These are phyloP conservation scores for Dastarcus helophoroides DNA, from an alignment of 2,888 invertebrate species.

Conservation along the genomic window DNA sequence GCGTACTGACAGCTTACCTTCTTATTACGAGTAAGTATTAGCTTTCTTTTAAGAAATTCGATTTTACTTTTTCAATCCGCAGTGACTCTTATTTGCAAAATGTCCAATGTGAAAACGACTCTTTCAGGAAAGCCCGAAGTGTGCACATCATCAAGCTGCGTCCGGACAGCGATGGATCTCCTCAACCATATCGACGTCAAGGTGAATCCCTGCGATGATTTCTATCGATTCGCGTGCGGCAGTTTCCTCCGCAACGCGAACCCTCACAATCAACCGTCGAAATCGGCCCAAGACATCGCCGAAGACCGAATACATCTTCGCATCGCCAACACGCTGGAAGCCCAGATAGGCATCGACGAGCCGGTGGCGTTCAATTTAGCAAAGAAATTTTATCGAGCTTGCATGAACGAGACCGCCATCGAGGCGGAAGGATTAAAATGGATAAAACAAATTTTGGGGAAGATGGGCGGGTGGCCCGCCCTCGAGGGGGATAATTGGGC, in stretches of 20 bases:
- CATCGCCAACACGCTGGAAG: constrained; percentile 23
- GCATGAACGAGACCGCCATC: constrained; percentile 29
- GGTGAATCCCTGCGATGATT: constrained; percentile 65
- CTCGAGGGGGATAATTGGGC: constrained; percentile 39
- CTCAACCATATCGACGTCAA: constrained; percentile 52
- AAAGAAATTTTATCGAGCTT: constrained; percentile 28
- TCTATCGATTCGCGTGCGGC: constrained; percentile 67
- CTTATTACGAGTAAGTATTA: constrained; percentile 11
- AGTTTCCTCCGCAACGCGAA: constrained; percentile 52
- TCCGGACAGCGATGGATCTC: constrained; percentile 47
- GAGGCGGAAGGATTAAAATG: constrained; percentile 25
- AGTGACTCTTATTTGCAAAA: constrained; percentile 2
- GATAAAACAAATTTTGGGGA: constrained; percentile 31
- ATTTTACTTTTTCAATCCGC: not conserved
- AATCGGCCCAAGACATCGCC: constrained; percentile 14
- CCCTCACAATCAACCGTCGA: constrained; percentile 45
- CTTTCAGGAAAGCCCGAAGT: constrained; percentile 17
- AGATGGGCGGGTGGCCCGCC: constrained; percentile 50
- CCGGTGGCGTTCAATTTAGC: constrained; percentile 20
- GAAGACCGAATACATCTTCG: constrained; percentile 22
- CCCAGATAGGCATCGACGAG: constrained; percentile 12
- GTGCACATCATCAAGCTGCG: constrained; percentile 22
- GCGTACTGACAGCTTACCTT: constrained; percentile 8
- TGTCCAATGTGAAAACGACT: not conserved
- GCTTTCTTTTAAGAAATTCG: not conserved